Conservation (phyloP, 2,797 vertebrate genomes). For the Spatula clypeata region DNA sequence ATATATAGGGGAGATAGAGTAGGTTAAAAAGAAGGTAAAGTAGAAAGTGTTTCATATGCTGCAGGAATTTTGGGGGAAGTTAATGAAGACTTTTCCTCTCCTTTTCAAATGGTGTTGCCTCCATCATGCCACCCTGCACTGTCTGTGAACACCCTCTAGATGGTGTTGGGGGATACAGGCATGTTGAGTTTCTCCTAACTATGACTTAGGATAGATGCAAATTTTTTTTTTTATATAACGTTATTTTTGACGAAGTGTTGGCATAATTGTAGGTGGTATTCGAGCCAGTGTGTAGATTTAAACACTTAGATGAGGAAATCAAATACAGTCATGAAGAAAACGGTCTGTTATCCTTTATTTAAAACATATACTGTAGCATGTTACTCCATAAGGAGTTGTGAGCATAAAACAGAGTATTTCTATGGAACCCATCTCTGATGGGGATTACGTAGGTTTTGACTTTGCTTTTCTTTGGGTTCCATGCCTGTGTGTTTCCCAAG, state of each 20-base stretch:
- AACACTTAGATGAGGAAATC: slow-evolving; percentile 48
- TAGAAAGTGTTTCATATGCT: background rate
- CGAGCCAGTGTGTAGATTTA: slow-evolving; percentile 46
- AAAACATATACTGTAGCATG: background rate
- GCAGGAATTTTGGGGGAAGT: background rate
- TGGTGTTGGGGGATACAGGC: slow-evolving; percentile 45
- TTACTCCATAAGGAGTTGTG: background rate
- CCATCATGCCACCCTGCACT: background rate
- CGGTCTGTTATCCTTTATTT: background rate
- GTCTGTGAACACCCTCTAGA: slow-evolving; percentile 51
- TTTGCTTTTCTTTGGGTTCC: background rate
- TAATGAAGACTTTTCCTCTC: background rate
- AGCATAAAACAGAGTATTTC: background rate
- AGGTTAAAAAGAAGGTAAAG: background rate
- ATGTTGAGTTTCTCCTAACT: background rate
- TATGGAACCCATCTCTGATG: background rate
- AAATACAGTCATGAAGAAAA: slow-evolving; percentile 43
- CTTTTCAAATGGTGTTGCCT: background rate
- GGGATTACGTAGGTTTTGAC: background rate
- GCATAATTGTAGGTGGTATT: slow-evolving; percentile 75
- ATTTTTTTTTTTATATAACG: background rate
- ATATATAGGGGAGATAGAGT: background rate
- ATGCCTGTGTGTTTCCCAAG: background rate
- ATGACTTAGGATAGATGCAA: background rate
- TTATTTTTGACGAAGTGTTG: slow-evolving; percentile 63